Evolutionary conservation across 2,888 invertebrate species (phyloP).

Genomic region (Cylloceria caligata): DNA sequence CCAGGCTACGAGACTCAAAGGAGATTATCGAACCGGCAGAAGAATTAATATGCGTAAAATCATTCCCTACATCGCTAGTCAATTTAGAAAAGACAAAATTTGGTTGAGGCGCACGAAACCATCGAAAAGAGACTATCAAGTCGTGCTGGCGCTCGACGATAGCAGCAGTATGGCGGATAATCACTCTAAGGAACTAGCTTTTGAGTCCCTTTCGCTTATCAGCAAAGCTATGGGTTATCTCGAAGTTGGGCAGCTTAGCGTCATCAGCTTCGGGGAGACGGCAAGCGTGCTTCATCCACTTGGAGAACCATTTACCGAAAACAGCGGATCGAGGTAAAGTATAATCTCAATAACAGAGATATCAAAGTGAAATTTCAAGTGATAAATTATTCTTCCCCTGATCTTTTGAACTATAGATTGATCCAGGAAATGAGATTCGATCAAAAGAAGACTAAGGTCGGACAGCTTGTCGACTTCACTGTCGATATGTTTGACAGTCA

Average conservation of each 20-base stretch:
- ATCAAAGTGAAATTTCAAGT: not conserved
- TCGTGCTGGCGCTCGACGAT: slow-evolving; percentile 98
- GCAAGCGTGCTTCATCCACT: slow-evolving; percentile 95
- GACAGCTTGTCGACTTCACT: slow-evolving; percentile 92
- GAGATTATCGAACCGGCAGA: slow-evolving; percentile 98
- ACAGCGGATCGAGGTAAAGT: slow-evolving; percentile 90
- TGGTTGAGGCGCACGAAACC: slow-evolving; percentile 98
- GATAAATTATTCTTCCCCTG: too few species aligned
- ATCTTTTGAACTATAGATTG: slow-evolving; percentile 85
- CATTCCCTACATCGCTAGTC: slow-evolving; percentile 99
- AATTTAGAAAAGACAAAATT: slow-evolving; percentile 99
- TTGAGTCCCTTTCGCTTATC: slow-evolving; percentile 97
- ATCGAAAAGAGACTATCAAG: slow-evolving; percentile 97
- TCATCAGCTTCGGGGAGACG: slow-evolving; percentile 95
- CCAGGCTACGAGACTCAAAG: slow-evolving; percentile 94
- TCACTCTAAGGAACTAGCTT: slow-evolving; percentile 95
- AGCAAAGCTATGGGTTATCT: slow-evolving; percentile 94
- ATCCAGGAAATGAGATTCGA: slow-evolving; percentile 94
- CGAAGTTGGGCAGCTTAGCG: slow-evolving; percentile 96
- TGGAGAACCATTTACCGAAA: slow-evolving; percentile 94
- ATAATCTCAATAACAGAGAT: not conserved
- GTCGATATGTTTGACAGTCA: slow-evolving; percentile 88
- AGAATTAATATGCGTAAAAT: slow-evolving; percentile 99
- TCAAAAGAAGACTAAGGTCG: slow-evolving; percentile 95
- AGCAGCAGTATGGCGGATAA: slow-evolving; percentile 96